Evolutionary conservation across 2,797 vertebrate genomes (phyloP), one percentile per base, ranked within the genome.

Genomic region (Sciaenops ocellatus): DNA sequence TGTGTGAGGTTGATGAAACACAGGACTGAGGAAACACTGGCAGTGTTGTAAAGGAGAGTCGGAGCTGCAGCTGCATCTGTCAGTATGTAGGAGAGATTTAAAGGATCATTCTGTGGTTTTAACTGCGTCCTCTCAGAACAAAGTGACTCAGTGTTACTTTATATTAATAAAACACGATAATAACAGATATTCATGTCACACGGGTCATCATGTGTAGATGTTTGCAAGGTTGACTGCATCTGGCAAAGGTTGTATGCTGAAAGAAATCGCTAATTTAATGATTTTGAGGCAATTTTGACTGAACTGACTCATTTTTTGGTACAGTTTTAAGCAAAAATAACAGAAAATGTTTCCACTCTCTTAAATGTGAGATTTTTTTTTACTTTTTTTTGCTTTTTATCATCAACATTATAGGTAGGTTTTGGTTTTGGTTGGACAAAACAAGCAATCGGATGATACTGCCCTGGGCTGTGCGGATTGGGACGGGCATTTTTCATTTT

Each of bases 21-120:
- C 59, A 60, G 57, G 24, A 30, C 9, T 6, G 5, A 24, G 54
- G 20, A 56, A 73, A 65, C 57, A 64, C 38, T 46, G 51, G 28
- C 34, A 5, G 47, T 10, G 30, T 7, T 56, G 50, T 72, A 50
- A 68, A 42, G 26, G 56, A 85, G 74, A 24, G 54, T 41, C 3
- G 16, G 20, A 82, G 83, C 88, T 90, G 84, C 68, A 72, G 76
- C 79, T 82, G 76, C 65, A 82, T 59, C 55, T 68, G 74, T 86
- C 86, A 71, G 17, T 30, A 4, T n/a, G 20, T 5, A 5, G 16
- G 47, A 5, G 22, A 54, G 44, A 42, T 47, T 75, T 60, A 63
- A 79, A 69, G 51, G 73, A 55, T 13, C 24, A 17, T 15, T 59
- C 62, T 2, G 54, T 28, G 18, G 41, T 59, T 55, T 13, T 16